Evolutionary conservation across 1,140 invertebrate species (phyloP).

Genomic region (Drosophila auraria): DNA sequence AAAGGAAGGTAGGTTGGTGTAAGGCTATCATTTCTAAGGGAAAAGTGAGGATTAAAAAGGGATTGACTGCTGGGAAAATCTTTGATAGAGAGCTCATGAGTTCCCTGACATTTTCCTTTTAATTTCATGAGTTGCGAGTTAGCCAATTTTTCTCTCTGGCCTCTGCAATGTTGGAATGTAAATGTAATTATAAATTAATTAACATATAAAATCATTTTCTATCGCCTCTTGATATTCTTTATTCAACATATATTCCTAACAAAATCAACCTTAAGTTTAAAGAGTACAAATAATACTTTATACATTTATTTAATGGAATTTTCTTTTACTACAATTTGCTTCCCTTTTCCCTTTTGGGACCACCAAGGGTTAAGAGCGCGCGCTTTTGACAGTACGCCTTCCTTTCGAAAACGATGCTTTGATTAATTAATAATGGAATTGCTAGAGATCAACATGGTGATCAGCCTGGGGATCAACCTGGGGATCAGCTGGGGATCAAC

Average conservation of each 20-base stretch:
- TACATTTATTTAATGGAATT: not conserved
- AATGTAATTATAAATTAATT: not conserved
- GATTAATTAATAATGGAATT: constrained; percentile 79
- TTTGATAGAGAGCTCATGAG: not conserved
- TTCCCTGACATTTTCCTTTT: not conserved
- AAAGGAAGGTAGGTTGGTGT: not conserved
- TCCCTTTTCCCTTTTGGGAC: not conserved
- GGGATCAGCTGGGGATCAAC: constrained; percentile 25
- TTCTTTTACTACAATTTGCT: not conserved
- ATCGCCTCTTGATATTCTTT: not conserved
- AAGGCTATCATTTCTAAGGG: not conserved
- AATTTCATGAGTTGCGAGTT: no score
- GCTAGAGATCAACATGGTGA: constrained; percentile 12
- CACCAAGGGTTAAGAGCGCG: constrained; percentile 27
- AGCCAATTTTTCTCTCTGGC: no score
- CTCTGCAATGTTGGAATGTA: no score
- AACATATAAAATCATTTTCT: accelerated
- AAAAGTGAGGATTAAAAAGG: not conserved
- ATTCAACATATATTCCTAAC: not conserved
- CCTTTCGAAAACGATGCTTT: constrained; percentile 60
- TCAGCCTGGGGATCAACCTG: not conserved
- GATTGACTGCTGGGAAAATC: not conserved
- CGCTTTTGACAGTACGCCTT: constrained; percentile 11
- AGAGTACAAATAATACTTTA: not conserved
- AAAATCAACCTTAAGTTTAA: no score